Conservation (phyloP, 1,140 invertebrate genomes). For the Apis florea region DNA sequence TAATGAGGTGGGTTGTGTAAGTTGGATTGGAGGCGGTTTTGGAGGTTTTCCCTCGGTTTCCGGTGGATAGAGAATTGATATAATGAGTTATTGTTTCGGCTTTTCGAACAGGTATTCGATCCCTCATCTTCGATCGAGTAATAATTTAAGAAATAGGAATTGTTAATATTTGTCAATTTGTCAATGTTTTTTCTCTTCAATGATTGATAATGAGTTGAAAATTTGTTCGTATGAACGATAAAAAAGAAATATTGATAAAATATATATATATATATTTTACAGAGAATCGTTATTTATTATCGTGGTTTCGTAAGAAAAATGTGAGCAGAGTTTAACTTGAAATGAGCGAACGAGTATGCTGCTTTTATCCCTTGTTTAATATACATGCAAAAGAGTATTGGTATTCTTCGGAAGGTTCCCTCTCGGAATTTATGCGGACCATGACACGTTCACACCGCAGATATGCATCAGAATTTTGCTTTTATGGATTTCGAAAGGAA, state of each 20-base stretch:
- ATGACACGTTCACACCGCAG: not conserved
- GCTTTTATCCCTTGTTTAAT: not conserved
- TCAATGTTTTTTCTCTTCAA: no score
- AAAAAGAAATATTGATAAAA: no score
- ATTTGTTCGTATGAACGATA: no score
- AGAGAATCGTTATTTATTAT: not conserved
- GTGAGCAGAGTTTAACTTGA: not conserved
- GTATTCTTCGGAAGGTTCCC: constrained; percentile 3
- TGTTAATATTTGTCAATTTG: no score
- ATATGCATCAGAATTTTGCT: not conserved
- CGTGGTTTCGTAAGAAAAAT: not conserved
- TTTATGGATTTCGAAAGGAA: constrained; percentile 15
- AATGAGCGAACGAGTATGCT: no score
- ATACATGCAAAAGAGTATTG: not conserved
- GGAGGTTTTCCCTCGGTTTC: not conserved
- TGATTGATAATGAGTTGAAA: no score
- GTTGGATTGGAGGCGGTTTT: not conserved
- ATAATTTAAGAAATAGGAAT: no score
- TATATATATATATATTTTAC: no score
- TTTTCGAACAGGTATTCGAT: not conserved
- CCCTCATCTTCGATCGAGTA: no score
- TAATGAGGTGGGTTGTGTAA: constrained; percentile 7
- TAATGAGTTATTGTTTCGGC: not conserved
- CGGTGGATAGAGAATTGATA: no score
- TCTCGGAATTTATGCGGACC: not conserved